These are phyloP conservation scores for Mayetiola destructor DNA, from an alignment of 2,888 invertebrate genomes.

Conservation along the genomic window DNA sequence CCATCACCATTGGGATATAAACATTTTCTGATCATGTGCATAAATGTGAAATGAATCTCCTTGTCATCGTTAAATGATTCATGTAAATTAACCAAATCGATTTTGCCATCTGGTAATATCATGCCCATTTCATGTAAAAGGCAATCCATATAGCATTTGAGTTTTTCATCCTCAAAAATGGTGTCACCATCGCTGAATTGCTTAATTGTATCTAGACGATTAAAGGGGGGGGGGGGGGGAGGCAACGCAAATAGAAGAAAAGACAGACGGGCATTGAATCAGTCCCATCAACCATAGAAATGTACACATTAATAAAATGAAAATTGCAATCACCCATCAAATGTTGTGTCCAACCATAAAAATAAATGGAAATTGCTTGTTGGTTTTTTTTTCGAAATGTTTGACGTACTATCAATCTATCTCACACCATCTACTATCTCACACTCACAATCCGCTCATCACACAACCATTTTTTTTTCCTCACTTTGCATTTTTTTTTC, in stretches of 20 bases:
- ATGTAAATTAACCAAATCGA: slow-evolving; percentile 30
- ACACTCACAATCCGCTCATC: too few species aligned
- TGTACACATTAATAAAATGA: too few species aligned
- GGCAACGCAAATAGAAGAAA: not conserved
- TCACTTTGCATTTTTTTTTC: not conserved
- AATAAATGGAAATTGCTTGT: not conserved
- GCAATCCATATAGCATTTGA: slow-evolving; percentile 35
- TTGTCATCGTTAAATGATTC: slow-evolving; percentile 24
- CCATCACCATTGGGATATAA: slow-evolving; percentile 30
- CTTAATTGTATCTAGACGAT: slow-evolving; percentile 28
- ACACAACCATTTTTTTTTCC: too few species aligned
- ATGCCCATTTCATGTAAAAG: slow-evolving; percentile 32
- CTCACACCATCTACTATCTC: too few species aligned
- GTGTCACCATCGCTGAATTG: slow-evolving; percentile 34
- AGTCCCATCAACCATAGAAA: not conserved
- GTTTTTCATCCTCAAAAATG: slow-evolving; percentile 31
- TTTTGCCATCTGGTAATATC: slow-evolving; percentile 32
- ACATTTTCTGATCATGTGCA: slow-evolving; percentile 29
- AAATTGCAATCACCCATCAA: too few species aligned
- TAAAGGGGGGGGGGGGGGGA: not conserved
- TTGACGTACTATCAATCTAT: too few species aligned
- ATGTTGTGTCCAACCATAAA: not conserved
- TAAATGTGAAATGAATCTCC: slow-evolving; percentile 25
- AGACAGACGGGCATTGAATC: not conserved
- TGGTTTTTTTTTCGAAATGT: too few species aligned